Evolutionary conservation across 1,140 invertebrate species (phyloP).

Genomic region (Drosophila santomea): DNA sequence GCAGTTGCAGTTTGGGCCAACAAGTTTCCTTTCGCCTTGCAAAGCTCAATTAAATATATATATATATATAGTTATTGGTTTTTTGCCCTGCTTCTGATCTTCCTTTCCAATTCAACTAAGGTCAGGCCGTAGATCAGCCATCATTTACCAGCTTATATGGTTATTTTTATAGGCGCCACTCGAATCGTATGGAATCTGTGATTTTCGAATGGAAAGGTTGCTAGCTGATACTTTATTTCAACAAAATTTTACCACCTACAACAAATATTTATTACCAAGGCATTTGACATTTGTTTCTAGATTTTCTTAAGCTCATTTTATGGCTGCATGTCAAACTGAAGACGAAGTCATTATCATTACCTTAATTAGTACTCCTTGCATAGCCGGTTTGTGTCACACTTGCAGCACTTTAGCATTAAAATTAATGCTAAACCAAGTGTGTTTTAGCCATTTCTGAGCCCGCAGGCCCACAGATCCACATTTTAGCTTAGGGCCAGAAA

Average conservation of each 20-base stretch:
- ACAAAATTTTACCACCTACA: too few relatives aligned
- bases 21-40: conserved; percentile 47
- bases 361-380: background rate
- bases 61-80: conserved; percentile 12
- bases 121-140: conserved; percentile 33
- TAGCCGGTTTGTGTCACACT: background rate
- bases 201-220: background rate
- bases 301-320: too few relatives aligned
- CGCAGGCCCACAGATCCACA: background rate
- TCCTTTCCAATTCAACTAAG: conserved; percentile 50
- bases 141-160: background rate
- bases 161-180: background rate
- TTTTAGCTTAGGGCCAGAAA: conserved; percentile 2
- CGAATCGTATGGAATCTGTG: background rate
- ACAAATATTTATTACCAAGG: background rate
- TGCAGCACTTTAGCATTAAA: conserved; percentile 11
- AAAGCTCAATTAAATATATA: conserved; percentile 60
- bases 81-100: conserved; percentile 21
- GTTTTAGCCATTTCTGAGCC: conserved; percentile 1
- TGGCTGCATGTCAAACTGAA: too few relatives aligned
- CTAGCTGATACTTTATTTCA: background rate
- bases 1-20: conserved; percentile 25
- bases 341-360: too few relatives aligned
- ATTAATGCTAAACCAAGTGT: conserved; percentile 7
- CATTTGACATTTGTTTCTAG: background rate